Percentiles rank a stretch among this genome's conserved stretches.
Evolutionary conservation across 2,888 invertebrate species (phyloP).

Genomic region (Candidula unifasciata): DNA sequence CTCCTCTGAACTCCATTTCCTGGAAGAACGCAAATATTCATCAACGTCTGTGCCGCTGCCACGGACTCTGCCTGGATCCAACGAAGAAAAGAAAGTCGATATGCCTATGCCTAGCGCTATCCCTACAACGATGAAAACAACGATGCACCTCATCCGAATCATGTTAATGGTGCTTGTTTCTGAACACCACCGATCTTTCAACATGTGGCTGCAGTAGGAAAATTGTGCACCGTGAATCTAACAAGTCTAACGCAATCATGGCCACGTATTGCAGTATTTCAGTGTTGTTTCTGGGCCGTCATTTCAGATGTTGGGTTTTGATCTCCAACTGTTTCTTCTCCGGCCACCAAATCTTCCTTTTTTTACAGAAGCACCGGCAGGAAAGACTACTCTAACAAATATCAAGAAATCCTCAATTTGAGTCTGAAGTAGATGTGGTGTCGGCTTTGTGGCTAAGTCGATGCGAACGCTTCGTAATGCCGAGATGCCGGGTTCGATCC

Average conservation of each 20-base stretch:
- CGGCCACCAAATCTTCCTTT: not conserved
- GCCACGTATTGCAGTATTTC: not conserved
- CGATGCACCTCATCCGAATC: conserved; percentile 7
- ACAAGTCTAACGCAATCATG: not conserved
- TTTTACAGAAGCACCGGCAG: not conserved
- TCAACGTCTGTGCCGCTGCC: not conserved
- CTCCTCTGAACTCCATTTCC: conserved; percentile 38
- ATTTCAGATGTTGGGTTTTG: no score
- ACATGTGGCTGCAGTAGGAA: not conserved
- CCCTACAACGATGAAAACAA: conserved; percentile 29
- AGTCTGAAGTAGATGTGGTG: no score
- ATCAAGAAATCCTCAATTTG: no score
- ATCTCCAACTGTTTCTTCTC: not conserved
- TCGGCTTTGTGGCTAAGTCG: no score
- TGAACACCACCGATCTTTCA: not conserved
- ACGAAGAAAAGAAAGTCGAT: conserved; percentile 9
- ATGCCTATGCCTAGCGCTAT: not conserved
- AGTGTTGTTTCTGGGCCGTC: no score
- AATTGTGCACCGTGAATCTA: not conserved
- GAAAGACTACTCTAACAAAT: not conserved
- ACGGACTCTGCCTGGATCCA: conserved; percentile 5
- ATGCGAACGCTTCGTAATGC: no score
- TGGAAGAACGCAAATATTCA: not conserved
- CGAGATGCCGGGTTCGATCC: no score
- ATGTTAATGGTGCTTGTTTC: not conserved